Evolutionary conservation across 2,888 invertebrate species (phyloP).

Genomic region (Cerastis rubricosa): DNA sequence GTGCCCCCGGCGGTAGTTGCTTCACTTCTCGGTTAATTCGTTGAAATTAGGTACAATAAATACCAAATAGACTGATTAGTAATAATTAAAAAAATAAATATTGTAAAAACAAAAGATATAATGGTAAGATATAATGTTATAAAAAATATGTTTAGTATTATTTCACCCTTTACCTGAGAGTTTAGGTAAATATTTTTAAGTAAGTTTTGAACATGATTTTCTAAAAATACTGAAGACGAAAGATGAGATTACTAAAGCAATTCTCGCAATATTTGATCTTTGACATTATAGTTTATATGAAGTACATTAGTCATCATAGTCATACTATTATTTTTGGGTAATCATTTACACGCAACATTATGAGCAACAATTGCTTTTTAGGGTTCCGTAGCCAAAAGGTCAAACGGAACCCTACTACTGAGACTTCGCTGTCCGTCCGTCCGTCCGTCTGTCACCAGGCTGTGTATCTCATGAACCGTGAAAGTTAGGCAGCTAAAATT

Average conservation of each 20-base stretch:
- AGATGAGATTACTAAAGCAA: not conserved
- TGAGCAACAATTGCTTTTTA: not conserved
- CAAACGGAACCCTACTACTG: no score
- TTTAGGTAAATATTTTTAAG: not conserved
- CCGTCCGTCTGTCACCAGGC: no score
- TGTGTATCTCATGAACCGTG: no score
- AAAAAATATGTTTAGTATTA: not conserved
- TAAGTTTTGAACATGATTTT: not conserved
- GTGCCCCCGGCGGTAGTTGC: slow-evolving; percentile 77
- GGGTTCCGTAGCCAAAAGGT: no score
- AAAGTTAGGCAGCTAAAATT: no score
- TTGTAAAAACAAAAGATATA: no score
- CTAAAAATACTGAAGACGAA: not conserved
- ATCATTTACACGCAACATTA: not conserved
- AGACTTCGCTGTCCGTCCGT: no score
- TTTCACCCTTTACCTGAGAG: not conserved
- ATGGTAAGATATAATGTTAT: no score
- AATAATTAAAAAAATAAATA: not conserved
- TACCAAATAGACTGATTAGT: not conserved
- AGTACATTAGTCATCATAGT: not conserved
- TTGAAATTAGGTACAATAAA: not conserved
- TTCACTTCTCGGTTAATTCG: slow-evolving; percentile 77
- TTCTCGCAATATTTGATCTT: not conserved
- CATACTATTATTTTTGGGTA: not conserved
- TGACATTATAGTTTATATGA: no score